A percentile compares a stretch with the other conserved stretches of the same genome.
These are phyloP conservation scores for Chaetura pelagica DNA, from an alignment of 2,113 vertebrate species.

Conservation along the genomic window DNA sequence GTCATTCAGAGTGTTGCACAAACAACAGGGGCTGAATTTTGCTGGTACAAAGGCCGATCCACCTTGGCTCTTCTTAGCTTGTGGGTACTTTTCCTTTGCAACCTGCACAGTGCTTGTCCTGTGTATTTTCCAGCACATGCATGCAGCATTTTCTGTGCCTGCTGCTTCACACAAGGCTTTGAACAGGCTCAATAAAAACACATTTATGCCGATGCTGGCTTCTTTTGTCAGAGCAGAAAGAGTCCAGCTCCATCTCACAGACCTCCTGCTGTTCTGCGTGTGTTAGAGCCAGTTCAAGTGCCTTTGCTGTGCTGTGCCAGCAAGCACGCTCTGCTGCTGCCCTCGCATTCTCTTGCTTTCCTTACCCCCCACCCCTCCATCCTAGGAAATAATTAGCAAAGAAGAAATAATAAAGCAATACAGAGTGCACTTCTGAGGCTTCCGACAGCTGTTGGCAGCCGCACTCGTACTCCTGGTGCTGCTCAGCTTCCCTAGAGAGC, in stretches of 20 bases:
- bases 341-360: neutral
- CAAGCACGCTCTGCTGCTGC: neutral
- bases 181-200: slow-evolving; percentile 28
- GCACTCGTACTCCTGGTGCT: neutral
- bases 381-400: slow-evolving; percentile 60
- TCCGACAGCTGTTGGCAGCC: slow-evolving; percentile 15
- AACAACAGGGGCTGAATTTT: neutral
- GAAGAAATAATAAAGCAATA: slow-evolving; percentile 47
- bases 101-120: neutral
- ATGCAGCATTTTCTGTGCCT: neutral
- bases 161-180: neutral
- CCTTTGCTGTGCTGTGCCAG: slow-evolving; percentile 10
- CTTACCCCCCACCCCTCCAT: neutral
- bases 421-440: slow-evolving; percentile 21
- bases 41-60: neutral
- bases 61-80: neutral
- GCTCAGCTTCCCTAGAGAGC: neutral
- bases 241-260: neutral
- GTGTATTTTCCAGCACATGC: neutral
- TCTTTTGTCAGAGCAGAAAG: slow-evolving; percentile 42
- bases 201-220: neutral
- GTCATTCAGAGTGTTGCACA: neutral
- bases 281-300: neutral
- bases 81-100: neutral
- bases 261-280: neutral